Conservation (phyloP, 2,113 vertebrate species). For the Rhadina sibilatrix region DNA sequence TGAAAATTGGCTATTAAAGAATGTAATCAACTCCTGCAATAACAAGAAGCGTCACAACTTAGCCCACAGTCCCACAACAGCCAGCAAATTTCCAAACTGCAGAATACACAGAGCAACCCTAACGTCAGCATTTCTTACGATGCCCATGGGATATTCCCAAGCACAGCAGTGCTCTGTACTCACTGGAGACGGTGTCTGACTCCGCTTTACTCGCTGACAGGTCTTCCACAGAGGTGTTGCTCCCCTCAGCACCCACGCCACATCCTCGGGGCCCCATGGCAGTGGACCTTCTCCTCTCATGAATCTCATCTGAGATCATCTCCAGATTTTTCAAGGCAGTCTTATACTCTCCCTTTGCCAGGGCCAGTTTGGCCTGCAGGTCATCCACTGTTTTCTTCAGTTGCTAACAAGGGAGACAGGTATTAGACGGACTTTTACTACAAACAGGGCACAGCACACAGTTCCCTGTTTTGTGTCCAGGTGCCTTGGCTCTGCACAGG, state of each 20-base stretch:
- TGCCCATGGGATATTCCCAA: background rate
- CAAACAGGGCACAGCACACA: accelerated
- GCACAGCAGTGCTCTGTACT: conserved; percentile 32
- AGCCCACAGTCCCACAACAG: background rate
- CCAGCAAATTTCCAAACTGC: background rate
- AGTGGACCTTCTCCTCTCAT: conserved; percentile 83
- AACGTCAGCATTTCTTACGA: accelerated
- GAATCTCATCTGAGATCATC: conserved; percentile 97
- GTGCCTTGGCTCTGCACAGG: background rate
- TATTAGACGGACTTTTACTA: background rate
- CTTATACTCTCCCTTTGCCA: conserved; percentile 92
- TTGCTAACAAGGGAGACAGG: conserved; percentile 75
- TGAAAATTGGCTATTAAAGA: background rate
- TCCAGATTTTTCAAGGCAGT: conserved; percentile 92
- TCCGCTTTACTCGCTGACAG: conserved; percentile 78
- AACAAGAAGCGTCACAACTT: background rate
- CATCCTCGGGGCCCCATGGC: conserved; percentile 88
- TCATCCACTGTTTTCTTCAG: conserved; percentile 94
- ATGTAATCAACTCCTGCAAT: background rate
- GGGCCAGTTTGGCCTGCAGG: conserved; percentile 87
- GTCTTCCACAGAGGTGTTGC: conserved; percentile 76
- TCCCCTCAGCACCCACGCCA: conserved; percentile 89
- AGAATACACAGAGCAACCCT: background rate
- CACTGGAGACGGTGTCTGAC: conserved; percentile 86
- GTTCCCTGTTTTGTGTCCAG: accelerated